Conservation (phyloP, 1,140 invertebrate genomes). For the Tetraneura akinire region DNA sequence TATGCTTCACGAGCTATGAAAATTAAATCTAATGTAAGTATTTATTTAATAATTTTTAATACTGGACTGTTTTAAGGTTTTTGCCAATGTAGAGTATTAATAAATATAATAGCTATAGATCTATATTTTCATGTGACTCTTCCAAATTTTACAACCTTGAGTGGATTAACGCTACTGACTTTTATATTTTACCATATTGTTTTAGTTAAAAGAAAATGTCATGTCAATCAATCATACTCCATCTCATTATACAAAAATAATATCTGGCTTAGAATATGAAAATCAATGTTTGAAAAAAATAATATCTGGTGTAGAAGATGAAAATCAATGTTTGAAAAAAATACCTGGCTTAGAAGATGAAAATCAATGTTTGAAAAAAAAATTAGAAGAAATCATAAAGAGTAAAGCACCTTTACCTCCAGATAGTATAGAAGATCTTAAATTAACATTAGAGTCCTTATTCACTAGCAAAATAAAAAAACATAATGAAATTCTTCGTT, state of each 20-base stretch:
- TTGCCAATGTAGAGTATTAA: no score
- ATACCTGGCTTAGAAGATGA: conserved; percentile 40
- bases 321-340: no score
- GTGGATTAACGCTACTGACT: no score
- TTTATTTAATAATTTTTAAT: conserved; percentile 6
- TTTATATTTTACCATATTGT: not conserved
- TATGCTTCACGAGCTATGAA: conserved; percentile 87
- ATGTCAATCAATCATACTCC: conserved; percentile 37
- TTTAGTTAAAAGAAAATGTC: conserved; percentile 43
- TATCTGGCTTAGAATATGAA: no score
- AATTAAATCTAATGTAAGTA: conserved; percentile 70
- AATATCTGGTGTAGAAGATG: no score
- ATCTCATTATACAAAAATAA: conserved; percentile 37
- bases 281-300: no score
- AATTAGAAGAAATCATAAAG: conserved; percentile 2
- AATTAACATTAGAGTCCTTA: conserved; percentile 27
- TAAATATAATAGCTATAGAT: no score
- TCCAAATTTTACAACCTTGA: no score
- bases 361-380: not conserved
- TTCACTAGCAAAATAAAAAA: conserved; percentile 25
- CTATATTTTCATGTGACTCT: no score
- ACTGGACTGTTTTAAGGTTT: no score
- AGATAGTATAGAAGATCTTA: conserved; percentile 44
- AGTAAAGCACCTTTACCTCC: conserved; percentile 20
- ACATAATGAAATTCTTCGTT: conserved; percentile 44